Evolutionary conservation across 2,113 vertebrate genomes (phyloP).

Genomic region (Callochromis pleurospilus): DNA sequence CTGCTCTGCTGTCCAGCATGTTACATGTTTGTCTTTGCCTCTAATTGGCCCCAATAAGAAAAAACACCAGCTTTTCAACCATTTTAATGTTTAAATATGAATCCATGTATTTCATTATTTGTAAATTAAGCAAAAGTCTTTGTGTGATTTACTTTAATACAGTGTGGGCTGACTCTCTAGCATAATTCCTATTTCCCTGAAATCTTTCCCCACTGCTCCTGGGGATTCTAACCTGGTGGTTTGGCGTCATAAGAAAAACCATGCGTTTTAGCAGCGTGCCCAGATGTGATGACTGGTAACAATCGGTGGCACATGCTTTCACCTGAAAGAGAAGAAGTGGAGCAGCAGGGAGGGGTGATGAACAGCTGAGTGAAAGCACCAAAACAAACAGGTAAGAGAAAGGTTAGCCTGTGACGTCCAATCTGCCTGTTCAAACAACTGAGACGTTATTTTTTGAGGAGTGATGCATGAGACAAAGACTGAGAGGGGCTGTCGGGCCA

Average conservation of each 20-base stretch:
- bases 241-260: slow-evolving; percentile 85
- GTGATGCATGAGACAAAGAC: neutral
- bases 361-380: neutral
- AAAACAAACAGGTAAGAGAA: neutral
- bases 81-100: neutral
- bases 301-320: slow-evolving; percentile 69
- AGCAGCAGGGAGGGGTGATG: neutral
- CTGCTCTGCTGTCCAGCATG: neutral
- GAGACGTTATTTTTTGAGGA: neutral
- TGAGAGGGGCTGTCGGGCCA: rapidly evolving
- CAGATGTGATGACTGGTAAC: slow-evolving; percentile 73
- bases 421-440: neutral
- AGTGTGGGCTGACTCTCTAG: too few relatives aligned
- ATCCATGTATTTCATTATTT: neutral
- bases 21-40: neutral
- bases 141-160: neutral
- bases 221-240: slow-evolving; percentile 80
- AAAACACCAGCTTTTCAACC: neutral
- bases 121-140: neutral
- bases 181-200: neutral
- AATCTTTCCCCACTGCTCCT: neutral
- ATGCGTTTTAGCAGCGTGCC: slow-evolving; percentile 81
- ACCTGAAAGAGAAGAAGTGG: slow-evolving; percentile 43
- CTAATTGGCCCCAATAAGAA: neutral
- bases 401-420: neutral